Evolutionary conservation across 2,888 invertebrate genomes (phyloP).

Genomic region (Sinopyrophorus schimmeli): DNA sequence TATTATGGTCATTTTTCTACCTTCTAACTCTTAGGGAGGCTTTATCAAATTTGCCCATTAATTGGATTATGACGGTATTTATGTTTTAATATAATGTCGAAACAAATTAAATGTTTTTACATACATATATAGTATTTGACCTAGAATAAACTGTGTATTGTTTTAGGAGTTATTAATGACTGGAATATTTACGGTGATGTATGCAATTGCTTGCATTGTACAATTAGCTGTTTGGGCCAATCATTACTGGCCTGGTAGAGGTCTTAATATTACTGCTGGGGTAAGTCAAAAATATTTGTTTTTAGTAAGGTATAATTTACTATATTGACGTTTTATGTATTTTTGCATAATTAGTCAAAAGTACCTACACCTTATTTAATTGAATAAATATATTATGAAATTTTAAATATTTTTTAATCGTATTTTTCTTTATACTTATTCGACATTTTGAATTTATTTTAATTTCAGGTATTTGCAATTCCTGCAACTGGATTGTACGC

Average conservation of each 20-base stretch:
- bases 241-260: slow-evolving; percentile 46
- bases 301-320: no score
- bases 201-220: slow-evolving; percentile 79
- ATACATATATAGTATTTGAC: neutral
- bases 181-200: slow-evolving; percentile 68
- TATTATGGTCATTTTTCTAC: slow-evolving; percentile 81
- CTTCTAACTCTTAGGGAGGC: slow-evolving; percentile 79
- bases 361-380: no score
- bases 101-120: neutral
- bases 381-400: no score
- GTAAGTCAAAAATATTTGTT: slow-evolving; percentile 59
- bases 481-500: slow-evolving; percentile 81
- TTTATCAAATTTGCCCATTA: slow-evolving; percentile 71
- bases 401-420: slow-evolving; percentile 3
- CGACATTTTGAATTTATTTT: neutral
- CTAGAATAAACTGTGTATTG: neutral
- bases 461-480: slow-evolving; percentile 74
- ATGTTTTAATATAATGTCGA: slow-evolving; percentile 7
- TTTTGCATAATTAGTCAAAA: no score
- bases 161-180: slow-evolving; percentile 83
- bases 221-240: slow-evolving; percentile 69
- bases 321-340: no score
- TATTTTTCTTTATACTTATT: neutral
- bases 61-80: slow-evolving; percentile 83
- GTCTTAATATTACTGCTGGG: slow-evolving; percentile 74